Percentiles rank a stretch among this genome's conserved stretches.
These are phyloP conservation scores for Phenganax stokvisi DNA, from an alignment of 92 coral and sea anemone species.

Conservation along the genomic window DNA sequence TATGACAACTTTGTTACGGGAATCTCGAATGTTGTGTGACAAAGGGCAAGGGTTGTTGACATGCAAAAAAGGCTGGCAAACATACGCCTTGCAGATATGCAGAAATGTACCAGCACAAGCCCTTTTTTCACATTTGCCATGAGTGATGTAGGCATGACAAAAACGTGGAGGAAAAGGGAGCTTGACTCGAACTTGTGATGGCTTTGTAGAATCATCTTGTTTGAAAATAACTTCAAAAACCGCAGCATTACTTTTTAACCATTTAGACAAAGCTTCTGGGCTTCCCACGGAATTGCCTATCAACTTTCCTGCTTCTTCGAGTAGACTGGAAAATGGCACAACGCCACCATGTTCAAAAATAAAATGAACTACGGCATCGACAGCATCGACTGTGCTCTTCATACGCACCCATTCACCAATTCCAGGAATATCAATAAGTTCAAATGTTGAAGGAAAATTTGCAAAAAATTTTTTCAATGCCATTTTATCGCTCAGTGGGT, in stretches of 20 bases:
- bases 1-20: slow-evolving; percentile 1
- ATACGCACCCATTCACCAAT: neutral
- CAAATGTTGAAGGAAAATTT: slow-evolving; percentile 7
- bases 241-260: neutral
- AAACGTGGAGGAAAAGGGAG: neutral
- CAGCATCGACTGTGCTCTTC: neutral
- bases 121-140: neutral
- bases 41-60: neutral
- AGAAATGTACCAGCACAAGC: neutral
- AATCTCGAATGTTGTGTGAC: slow-evolving; percentile 18
- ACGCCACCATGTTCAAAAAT: slow-evolving; percentile 28
- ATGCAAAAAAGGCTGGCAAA: neutral
- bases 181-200: slow-evolving; percentile 19
- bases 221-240: slow-evolving; percentile 15
- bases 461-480: neutral
- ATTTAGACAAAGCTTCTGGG: neutral
- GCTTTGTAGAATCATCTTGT: neutral
- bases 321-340: neutral
- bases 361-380: neutral
- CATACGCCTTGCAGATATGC: slow-evolving; percentile 23
- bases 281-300: neutral
- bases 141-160: neutral
- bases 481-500: neutral
- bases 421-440: neutral
- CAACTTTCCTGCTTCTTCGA: slow-evolving; percentile 8